phyloP scores from a whole-genome alignment of 37 sponge, comb jelly and placozoan species.

The Oopsacas minuta region DNA sequence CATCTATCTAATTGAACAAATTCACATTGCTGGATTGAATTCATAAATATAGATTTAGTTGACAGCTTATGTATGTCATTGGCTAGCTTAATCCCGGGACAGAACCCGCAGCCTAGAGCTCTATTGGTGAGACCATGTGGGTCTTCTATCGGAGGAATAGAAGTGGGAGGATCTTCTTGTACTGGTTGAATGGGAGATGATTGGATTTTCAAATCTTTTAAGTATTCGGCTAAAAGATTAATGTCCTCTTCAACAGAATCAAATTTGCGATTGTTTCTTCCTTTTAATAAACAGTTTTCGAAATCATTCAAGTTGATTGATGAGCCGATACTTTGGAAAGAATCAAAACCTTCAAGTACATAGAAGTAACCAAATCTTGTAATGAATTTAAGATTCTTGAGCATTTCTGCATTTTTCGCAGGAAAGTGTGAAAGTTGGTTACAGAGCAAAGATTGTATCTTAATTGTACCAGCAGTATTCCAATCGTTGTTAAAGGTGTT shows the following conservation, averaged over 20 bases:
- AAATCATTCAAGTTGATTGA: neutral
- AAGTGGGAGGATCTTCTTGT: neutral
- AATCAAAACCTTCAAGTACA: neutral
- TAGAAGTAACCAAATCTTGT: neutral
- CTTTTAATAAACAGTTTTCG: neutral
- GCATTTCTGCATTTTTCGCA: neutral
- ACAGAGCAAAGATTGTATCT: neutral
- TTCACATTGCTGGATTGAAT: neutral
- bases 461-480: neutral
- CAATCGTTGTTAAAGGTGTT: neutral
- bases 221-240: neutral
- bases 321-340: neutral
- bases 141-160: neutral
- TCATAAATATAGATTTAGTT: neutral
- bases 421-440: neutral
- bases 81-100: neutral
- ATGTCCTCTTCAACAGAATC: neutral
- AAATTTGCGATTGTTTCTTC: neutral
- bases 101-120: neutral
- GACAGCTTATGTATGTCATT: neutral
- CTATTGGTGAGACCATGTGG: neutral
- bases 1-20: neutral
- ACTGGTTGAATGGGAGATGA: neutral
- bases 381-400: neutral
- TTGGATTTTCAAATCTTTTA: neutral